Evolutionary conservation across 2,113 vertebrate species (phyloP), one percentile per base, ranked within the genome.

Genomic region (Myrmecophaga tridactyla): DNA sequence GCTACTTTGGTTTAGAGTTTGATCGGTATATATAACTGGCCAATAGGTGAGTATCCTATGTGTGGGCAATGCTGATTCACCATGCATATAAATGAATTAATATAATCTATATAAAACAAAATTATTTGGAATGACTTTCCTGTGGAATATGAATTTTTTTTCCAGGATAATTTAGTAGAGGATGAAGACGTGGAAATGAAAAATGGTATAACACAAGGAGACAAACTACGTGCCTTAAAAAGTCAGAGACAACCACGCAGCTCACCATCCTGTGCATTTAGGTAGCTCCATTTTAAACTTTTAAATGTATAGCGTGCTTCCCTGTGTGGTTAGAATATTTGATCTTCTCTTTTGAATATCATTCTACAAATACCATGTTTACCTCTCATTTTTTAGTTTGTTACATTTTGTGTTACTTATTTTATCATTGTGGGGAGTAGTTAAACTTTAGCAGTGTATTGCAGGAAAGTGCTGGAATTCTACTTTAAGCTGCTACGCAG

Each of bases 201-300:
- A 96, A 98, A 96, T 70, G 97, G 86, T 34, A 92, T 99, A 96
- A 99, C 99, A 0, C 99, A 99, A 97, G 99, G 99, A 98, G 99
- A 99, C 97, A 99, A 99, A 98, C 99, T 99, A 36, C 99, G 99
- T 98, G 99, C 99, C 98, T 99, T 99, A 98, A 99, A 99, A 97
- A 98, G 98, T 96, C 98, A 98, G 48, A 98, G 99, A 25, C 98
- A 99, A 43, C 98, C 98, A 10, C 98, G 99, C 3, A 98, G 98
- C 1, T 94, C 98, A 51, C 97, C 99, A 29, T 92, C 99, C 4
- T 98, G 98, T 96, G 97, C 98, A 3, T 98, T 99, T 87, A 99
- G 99, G 98, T 99, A 97, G 7, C 29, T n/a, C 18, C 10, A 0
- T 36, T n/a, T 51, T 76, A 31, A 53, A 65, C 2, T 41, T 72